These are phyloP conservation scores for Gyrodactylus bullatarudis DNA, from an alignment of 1,140 invertebrate species.

Conservation along the genomic window DNA sequence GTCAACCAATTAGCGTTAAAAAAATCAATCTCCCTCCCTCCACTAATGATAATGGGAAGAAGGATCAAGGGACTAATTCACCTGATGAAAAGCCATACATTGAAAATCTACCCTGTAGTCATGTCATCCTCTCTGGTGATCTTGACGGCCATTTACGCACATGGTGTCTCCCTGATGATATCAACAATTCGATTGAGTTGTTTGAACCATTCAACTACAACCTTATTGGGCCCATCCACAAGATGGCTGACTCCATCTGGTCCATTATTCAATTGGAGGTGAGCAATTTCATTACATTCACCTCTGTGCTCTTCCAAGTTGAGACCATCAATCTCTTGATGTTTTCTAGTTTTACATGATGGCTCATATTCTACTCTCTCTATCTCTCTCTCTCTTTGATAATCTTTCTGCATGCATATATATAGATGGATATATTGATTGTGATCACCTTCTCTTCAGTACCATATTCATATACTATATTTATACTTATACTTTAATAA, in stretches of 20 bases:
- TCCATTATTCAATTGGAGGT: neutral
- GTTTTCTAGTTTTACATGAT: neutral
- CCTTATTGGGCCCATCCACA: neutral
- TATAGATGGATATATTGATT: neutral
- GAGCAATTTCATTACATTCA: neutral
- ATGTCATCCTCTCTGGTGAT: neutral
- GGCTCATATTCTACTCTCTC: no score
- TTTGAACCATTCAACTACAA: neutral
- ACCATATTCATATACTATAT: neutral
- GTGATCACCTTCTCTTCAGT: neutral
- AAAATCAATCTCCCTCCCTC: neutral
- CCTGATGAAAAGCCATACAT: neutral
- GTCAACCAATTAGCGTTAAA: no score
- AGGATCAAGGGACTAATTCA: neutral
- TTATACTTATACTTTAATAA: no score
- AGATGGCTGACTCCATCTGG: neutral
- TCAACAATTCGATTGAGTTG: neutral
- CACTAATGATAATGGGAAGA: neutral
- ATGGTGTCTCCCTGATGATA: neutral
- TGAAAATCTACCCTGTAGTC: neutral
- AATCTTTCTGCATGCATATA: no score
- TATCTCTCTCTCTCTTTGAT: no score
- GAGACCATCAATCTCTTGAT: neutral
- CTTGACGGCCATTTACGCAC: neutral
- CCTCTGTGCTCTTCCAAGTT: neutral